phyloP scores from a whole-genome alignment of 2,797 vertebrate species.

The Esox lucius region DNA sequence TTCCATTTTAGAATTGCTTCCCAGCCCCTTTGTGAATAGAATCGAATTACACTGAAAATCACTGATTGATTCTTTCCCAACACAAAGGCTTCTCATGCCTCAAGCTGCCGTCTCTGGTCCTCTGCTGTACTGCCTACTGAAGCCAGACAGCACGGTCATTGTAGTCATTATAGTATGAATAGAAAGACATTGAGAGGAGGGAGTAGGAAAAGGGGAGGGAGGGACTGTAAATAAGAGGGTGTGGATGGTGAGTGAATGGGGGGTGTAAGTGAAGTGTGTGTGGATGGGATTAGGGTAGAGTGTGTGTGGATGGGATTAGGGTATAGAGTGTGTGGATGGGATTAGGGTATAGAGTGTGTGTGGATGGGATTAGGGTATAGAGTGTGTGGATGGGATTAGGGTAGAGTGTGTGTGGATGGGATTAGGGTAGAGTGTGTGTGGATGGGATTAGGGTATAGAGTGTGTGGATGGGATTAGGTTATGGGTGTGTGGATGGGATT shows the following conservation, averaged over 20 bases:
- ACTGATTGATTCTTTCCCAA: slow-evolving; percentile 78
- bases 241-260: neutral
- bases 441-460: too few species aligned
- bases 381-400: too few species aligned
- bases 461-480: too few species aligned
- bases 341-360: too few species aligned
- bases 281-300: slow-evolving; percentile 4
- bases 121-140: slow-evolving; percentile 65
- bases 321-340: too few species aligned
- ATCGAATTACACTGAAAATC: slow-evolving; percentile 76
- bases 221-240: slow-evolving; percentile 49
- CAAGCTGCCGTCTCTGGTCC: slow-evolving; percentile 62
- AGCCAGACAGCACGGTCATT: slow-evolving; percentile 56
- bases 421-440: neutral
- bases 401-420: neutral
- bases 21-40: slow-evolving; percentile 76
- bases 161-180: slow-evolving; percentile 68
- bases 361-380: too few species aligned
- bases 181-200: slow-evolving; percentile 44
- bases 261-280: neutral
- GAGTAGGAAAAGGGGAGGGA: slow-evolving; percentile 24
- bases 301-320: too few species aligned
- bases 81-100: slow-evolving; percentile 73
- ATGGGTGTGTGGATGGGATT: too few species aligned
- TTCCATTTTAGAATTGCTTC: slow-evolving; percentile 80